Evolutionary conservation across 2,888 invertebrate species (phyloP), one percentile per base, ranked within the genome.

Genomic region (Mythimna loreyi): DNA sequence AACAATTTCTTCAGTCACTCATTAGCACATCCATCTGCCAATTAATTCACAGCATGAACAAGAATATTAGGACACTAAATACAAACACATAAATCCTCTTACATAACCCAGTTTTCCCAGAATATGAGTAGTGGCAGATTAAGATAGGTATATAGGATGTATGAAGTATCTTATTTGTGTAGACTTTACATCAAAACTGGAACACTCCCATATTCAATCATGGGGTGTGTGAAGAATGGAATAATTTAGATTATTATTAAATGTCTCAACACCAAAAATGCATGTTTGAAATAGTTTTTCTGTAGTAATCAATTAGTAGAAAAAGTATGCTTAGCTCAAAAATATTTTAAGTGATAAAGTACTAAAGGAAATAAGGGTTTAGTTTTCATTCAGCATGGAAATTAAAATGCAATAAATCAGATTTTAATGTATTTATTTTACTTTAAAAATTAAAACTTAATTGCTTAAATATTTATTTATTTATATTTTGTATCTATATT

Each of bases 81-180:
- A 56, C 3, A 21, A 59, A 33, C 9, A 43, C 11, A 40, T 33
- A 8, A 45, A 40, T 57, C 56, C 30, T 40, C 28, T 40, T 25
- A 50, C 11, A 53, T 8, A 33, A 55, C 58, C 53, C 73, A 50
- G 23, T 23, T 58, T 9, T 23, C 4, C 19, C 28, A 28, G 33
- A 62, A 25, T 43, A n/a, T n/a, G n/a, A n/a, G n/a, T n/a, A 72
- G 55, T 78, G 78, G 73, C 30, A 63, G 36, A 76, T 58, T 69
- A 76, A 57, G 30, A 52, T 28, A 9, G 5, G 13, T 50, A 23
- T 13, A 50, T 23, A 21, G 21, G 23, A 23, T 21, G 11, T 36
- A 2, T 36, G 11, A 33, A 11, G 33, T 36, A 16, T 4, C 13
- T 4, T 40, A 43, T 19, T 19, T 19, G 19, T 19, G 16, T 43